Conservation (phyloP, 1,140 invertebrate species). For the Paramacrobiotus metropolitanus region DNA sequence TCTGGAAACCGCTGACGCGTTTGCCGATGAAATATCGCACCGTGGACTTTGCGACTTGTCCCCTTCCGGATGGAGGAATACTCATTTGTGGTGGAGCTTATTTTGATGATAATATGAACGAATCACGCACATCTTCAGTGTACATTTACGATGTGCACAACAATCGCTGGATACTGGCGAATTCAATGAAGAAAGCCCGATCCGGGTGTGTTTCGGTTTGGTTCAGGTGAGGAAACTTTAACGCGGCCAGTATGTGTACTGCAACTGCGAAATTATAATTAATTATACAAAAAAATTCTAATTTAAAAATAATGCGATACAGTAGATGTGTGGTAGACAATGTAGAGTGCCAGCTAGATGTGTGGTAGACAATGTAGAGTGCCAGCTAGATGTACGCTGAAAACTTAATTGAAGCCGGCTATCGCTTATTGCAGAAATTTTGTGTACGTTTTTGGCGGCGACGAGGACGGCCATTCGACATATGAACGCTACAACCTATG, state of each 20-base stretch:
- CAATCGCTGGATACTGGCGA: background rate
- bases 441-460: background rate
- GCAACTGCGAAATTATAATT: too few relatives aligned
- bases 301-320: too few relatives aligned
- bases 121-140: background rate
- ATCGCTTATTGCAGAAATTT: constrained; percentile 1
- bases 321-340: background rate
- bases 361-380: background rate
- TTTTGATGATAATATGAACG: background rate
- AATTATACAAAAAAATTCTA: too few relatives aligned
- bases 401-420: background rate
- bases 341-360: background rate
- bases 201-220: background rate
- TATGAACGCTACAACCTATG: background rate
- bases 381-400: background rate
- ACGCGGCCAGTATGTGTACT: background rate
- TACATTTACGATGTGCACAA: background rate
- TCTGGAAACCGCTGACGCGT: background rate
- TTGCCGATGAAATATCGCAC: background rate
- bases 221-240: background rate
- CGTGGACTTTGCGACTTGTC: background rate
- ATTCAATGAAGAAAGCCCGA: background rate
- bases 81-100: background rate
- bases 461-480: background rate
- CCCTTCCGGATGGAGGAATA: background rate